Evolutionary conservation across 2,888 invertebrate genomes (phyloP).

Genomic region (Chymomyza fuscimana): DNA sequence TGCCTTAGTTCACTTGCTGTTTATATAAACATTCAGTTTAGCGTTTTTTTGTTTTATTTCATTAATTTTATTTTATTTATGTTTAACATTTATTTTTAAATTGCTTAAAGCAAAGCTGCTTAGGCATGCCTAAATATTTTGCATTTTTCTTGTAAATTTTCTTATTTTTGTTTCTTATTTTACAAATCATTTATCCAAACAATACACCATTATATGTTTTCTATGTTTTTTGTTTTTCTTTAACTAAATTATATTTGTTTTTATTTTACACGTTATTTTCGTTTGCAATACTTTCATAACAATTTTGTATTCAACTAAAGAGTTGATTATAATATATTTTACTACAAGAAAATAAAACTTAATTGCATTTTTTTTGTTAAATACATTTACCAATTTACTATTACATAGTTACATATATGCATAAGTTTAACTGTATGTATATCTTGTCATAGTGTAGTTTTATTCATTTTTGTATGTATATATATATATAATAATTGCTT

Average conservation of each 20-base stretch:
- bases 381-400: constrained; percentile 36
- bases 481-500: constrained; percentile 60
- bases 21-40: not conserved
- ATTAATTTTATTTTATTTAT: constrained; percentile 12
- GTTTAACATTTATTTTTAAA: constrained; percentile 28
- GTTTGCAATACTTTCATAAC: not conserved
- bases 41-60: not conserved
- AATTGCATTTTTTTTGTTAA: not conserved
- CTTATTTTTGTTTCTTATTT: not conserved
- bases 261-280: constrained; percentile 29
- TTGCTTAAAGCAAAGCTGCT: constrained; percentile 60
- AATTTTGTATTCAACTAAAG: constrained; percentile 3
- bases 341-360: not conserved
- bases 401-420: constrained; percentile 27
- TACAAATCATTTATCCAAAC: constrained; percentile 6
- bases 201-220: not conserved
- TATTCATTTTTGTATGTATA: constrained; percentile 13
- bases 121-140: constrained; percentile 22
- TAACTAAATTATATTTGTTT: constrained; percentile 17
- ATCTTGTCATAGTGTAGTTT: constrained; percentile 35
- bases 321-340: not conserved
- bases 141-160: constrained; percentile 28
- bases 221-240: not conserved
- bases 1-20: not conserved
- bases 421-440: constrained; percentile 39